Conservation (phyloP, 2,113 vertebrate genomes). For the Phaetusa simplex region DNA sequence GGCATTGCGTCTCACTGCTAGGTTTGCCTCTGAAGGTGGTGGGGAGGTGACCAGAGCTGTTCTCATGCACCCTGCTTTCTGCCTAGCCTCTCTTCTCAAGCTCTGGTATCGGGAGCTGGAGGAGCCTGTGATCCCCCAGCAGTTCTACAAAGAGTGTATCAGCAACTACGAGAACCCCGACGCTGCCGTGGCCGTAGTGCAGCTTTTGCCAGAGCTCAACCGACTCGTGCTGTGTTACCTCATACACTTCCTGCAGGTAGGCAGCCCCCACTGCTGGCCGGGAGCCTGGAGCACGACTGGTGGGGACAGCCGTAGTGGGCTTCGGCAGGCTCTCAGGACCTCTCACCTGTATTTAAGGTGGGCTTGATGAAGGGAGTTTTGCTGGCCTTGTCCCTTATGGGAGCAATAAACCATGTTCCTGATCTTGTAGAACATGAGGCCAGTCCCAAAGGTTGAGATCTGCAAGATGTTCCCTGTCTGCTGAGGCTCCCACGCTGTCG, state of each 20-base stretch:
- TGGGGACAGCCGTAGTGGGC: background rate
- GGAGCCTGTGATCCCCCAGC: slow-evolving; percentile 88
- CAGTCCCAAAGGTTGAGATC: background rate
- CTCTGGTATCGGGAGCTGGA: slow-evolving; percentile 92
- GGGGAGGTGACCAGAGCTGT: background rate
- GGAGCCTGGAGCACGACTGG: background rate
- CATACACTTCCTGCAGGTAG: slow-evolving; percentile 91
- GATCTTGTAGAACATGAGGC: background rate
- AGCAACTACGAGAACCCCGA: slow-evolving; percentile 86
- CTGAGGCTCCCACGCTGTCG: background rate
- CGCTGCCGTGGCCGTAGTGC: slow-evolving; percentile 84
- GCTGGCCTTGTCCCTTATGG: background rate
- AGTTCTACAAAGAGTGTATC: slow-evolving; percentile 88
- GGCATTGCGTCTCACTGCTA: background rate
- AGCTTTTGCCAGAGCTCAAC: slow-evolving; percentile 86
- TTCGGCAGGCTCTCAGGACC: background rate
- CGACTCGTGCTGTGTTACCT: slow-evolving; percentile 89
- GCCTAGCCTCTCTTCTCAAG: slow-evolving; percentile 87
- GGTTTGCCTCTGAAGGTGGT: background rate
- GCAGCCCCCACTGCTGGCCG: background rate
- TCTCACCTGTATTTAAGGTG: background rate
- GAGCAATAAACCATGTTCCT: background rate
- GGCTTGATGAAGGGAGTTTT: background rate
- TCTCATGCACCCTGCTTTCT: background rate
- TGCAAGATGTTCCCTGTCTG: background rate